These are phyloP conservation scores for Aphidoletes aphidimyza DNA, from an alignment of 2,888 invertebrate species.

Conservation along the genomic window DNA sequence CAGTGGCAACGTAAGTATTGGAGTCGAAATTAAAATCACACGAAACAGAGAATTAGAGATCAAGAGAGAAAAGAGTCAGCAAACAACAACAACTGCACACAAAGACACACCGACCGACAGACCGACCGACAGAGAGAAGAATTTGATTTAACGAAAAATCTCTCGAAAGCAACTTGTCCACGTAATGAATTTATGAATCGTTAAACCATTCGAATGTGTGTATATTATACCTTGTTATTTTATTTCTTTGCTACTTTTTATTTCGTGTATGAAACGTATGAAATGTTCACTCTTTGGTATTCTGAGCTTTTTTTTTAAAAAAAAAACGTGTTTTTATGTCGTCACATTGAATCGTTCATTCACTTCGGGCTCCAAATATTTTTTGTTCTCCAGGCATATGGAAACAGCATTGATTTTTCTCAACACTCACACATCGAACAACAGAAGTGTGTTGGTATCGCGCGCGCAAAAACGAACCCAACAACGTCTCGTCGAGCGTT, in stretches of 20 bases:
- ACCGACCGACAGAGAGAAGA: not conserved
- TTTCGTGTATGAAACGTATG: not conserved
- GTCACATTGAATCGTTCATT: slow-evolving; percentile 34
- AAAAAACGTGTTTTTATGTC: slow-evolving; percentile 33
- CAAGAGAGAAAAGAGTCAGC: not conserved
- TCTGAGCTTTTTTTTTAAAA: not conserved
- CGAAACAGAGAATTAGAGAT: not conserved
- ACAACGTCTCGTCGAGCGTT: no score
- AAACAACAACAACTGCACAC: not conserved
- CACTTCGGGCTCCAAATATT: slow-evolving; percentile 13
- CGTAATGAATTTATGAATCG: slow-evolving; percentile 38
- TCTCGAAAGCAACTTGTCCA: slow-evolving; percentile 18
- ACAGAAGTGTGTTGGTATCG: not conserved
- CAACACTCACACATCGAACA: not conserved
- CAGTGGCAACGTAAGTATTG: slow-evolving; percentile 11
- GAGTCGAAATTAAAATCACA: slow-evolving; percentile 2
- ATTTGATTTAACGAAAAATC: slow-evolving; percentile 45
- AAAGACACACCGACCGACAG: no score
- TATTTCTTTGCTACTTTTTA: not conserved
- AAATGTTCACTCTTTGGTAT: slow-evolving; percentile 44
- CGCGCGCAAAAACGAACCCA: no score
- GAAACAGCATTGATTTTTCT: not conserved
- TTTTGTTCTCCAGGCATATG: not conserved
- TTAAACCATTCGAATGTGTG: not conserved
- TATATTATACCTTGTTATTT: not conserved